These are phyloP conservation scores for Epizoanthus illoricatus DNA, from an alignment of 92 coral and sea anemone species.

Conservation along the genomic window DNA sequence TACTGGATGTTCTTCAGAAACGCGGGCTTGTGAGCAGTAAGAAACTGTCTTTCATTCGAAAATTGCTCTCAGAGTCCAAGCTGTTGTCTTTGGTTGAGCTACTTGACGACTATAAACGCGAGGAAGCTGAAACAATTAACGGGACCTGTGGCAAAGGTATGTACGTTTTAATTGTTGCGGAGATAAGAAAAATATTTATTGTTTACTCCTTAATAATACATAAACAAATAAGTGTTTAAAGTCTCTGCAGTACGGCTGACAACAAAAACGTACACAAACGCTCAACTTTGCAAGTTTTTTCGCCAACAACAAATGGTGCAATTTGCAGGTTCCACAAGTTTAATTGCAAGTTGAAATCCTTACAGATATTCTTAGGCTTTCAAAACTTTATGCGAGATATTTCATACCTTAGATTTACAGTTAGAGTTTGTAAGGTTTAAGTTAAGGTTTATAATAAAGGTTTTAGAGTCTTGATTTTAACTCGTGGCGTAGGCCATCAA, in stretches of 20 bases:
- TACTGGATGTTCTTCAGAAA: conserved; percentile 68
- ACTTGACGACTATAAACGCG: conserved; percentile 72
- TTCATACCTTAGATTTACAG: no score
- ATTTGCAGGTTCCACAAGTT: no score
- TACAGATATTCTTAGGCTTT: no score
- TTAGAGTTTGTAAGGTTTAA: no score
- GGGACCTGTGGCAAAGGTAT: background rate
- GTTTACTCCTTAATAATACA: background rate
- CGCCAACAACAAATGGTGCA: no score
- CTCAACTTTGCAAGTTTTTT: no score
- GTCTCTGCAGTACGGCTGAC: background rate
- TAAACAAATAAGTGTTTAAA: background rate
- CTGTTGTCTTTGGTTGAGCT: conserved; percentile 57
- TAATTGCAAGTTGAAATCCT: no score
- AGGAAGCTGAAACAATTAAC: background rate
- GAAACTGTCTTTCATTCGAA: conserved; percentile 80
- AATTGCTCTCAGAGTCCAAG: conserved; percentile 64
- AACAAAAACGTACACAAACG: no score
- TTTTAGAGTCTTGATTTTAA: no score
- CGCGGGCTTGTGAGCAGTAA: conserved; percentile 76
- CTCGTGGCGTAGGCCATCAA: no score
- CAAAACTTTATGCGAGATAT: no score
- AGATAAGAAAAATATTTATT: background rate
- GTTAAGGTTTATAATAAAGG: no score
- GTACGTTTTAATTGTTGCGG: background rate